Percentiles rank a stretch among this genome's conserved stretches.
Conservation (phyloP, 1,140 invertebrate species). For the Lycorma delicatula region DNA sequence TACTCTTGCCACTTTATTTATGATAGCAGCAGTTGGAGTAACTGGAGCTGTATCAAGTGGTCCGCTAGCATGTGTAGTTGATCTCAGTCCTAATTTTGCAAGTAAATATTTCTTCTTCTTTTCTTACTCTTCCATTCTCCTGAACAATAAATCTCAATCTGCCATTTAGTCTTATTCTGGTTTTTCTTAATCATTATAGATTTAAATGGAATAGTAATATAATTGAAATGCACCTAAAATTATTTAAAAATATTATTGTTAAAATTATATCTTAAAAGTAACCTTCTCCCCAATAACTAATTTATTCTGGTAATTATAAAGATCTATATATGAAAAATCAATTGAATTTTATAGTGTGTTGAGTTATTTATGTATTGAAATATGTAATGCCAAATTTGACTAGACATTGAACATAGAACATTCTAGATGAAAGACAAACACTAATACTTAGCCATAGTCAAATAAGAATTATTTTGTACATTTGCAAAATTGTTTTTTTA, state of each 20-base stretch:
- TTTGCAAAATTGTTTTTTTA: too few relatives aligned
- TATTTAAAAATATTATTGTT: conserved; percentile 26
- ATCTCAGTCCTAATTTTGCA: conserved; percentile 61
- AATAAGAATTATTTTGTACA: too few relatives aligned
- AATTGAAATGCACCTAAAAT: conserved; percentile 29
- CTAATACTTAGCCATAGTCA: too few relatives aligned
- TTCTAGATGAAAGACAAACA: too few relatives aligned
- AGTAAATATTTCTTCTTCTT: conserved; percentile 38
- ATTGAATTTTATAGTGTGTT: too few relatives aligned
- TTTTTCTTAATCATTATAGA: conserved; percentile 32
- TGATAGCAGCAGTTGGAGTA: conserved; percentile 49
- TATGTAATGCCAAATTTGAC: too few relatives aligned
- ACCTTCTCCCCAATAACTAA: background rate
- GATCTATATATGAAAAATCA: too few relatives aligned
- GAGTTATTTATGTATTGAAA: too few relatives aligned
- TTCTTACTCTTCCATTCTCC: conserved; percentile 28
- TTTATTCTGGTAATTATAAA: too few relatives aligned
- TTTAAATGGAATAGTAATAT: background rate
- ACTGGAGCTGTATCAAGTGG: conserved; percentile 58
- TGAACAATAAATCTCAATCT: too few relatives aligned
- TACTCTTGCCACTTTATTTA: conserved; percentile 47
- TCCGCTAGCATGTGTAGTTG: conserved; percentile 50
- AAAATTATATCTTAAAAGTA: background rate
- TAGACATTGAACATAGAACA: too few relatives aligned
- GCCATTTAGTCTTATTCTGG: conserved; percentile 28